Evolutionary conservation across 2,113 vertebrate genomes (phyloP).

Genomic region (Prolemur simus): DNA sequence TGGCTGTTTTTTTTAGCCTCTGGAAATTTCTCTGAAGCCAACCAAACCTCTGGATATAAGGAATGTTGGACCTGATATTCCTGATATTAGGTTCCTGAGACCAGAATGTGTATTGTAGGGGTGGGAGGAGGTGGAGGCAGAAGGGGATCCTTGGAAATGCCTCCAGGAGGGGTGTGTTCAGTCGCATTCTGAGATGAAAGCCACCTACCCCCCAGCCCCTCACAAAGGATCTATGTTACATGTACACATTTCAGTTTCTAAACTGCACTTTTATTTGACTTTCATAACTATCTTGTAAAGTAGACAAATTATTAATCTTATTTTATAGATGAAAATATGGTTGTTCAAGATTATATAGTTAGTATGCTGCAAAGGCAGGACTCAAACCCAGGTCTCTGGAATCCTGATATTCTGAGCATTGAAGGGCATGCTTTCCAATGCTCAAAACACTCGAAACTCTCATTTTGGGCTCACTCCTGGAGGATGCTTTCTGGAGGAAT

Average conservation of each 20-base stretch:
- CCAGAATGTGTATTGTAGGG: background rate
- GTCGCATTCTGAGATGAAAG: background rate
- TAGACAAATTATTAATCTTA: background rate
- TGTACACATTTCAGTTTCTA: background rate
- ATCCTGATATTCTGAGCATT: background rate
- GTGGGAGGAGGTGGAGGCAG: background rate
- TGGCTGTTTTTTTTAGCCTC: conserved; percentile 9
- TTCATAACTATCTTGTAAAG: conserved; percentile 22
- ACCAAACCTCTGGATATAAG: background rate
- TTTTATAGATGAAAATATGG: conserved; percentile 44
- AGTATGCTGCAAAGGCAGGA: background rate
- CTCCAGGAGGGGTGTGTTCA: background rate
- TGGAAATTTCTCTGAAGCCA: conserved; percentile 29
- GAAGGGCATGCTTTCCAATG: background rate
- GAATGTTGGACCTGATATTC: background rate
- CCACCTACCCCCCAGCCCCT: background rate
- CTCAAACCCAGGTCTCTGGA: background rate
- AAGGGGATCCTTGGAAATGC: background rate
- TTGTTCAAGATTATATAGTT: background rate
- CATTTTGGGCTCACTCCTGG: background rate
- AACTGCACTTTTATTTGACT: background rate
- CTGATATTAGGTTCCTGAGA: background rate
- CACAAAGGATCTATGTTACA: background rate
- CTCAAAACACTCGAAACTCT: background rate
- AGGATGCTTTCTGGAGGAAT: background rate